These are phyloP conservation scores for Alexandromys oeconomus DNA, from an alignment of 2,797 vertebrate genomes.

Conservation along the genomic window DNA sequence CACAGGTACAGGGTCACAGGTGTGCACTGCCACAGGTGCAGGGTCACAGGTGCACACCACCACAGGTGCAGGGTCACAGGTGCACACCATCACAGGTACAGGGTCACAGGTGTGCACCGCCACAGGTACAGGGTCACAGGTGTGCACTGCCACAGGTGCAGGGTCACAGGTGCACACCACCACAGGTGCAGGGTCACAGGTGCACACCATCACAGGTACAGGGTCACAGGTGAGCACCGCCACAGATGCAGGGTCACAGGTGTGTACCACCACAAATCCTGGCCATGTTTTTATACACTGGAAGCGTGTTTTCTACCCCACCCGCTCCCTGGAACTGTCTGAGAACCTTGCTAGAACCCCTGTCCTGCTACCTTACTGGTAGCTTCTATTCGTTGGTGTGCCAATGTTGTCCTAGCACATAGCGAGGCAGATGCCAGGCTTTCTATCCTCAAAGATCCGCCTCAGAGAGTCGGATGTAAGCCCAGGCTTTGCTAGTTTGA, in stretches of 20 bases:
- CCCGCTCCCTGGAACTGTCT: background rate
- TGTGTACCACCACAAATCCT: too few relatives aligned
- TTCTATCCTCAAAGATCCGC: background rate
- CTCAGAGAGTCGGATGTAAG: background rate
- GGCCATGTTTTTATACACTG: background rate
- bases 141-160: accelerated
- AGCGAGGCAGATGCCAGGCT: background rate
- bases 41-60: too few relatives aligned
- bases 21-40: too few relatives aligned
- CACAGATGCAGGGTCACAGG: background rate
- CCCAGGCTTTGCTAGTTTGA: background rate
- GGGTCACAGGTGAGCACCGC: background rate
- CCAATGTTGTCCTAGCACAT: background rate
- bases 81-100: accelerated
- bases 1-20: background rate
- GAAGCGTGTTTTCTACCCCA: background rate
- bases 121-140: background rate
- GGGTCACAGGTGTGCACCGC: too few relatives aligned
- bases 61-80: too few relatives aligned
- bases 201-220: accelerated
- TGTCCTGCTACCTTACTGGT: background rate
- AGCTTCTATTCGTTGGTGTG: background rate
- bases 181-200: background rate
- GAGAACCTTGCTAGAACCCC: background rate
- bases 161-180: background rate